Base-by-base conservation (phyloP, 2,888 invertebrate species). In the Hofmannophila pseudospretella region DNA sequence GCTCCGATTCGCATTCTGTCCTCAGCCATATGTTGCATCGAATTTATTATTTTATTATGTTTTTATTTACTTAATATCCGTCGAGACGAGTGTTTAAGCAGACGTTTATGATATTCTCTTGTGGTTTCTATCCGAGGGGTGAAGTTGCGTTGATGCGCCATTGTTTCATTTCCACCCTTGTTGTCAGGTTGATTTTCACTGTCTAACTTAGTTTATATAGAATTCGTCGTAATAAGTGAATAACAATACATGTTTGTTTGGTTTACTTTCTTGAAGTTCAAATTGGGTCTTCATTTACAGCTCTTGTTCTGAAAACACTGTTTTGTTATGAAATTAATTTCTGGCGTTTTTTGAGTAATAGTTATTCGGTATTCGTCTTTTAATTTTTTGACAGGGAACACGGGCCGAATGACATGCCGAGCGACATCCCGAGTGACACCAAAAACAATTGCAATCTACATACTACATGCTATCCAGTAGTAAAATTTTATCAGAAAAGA, bases 31-130 rank as follows among this genome's bases (percentile, higher is more conserved):
- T 86, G 86, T 80, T 81, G 70, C 74, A 45, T 52, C 49, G 76
- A 76, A 84, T 85, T 71, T 76, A 84, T 86, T 82, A 86, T 85
- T 85, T 81, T 76, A 84, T 85, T 81, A 78, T 73, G 76, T 80
- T 84, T 84, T 84, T 84, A 85, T 85, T 85, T 82, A 84, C 71
- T 77, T 69, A 67, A 65, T 65, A 67, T 81, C 82, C 74, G 59
- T 51, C 41, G 79, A 75, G 84, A 80, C 68, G 79, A 77, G 84
- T 84, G 85, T 82, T 86, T 84, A 84, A 86, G 82, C 80, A 70
- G 82, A 77, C 84, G 74, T 84, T 85, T 85, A 85, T 84, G 78
- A 85, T 81, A 84, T 81, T 82, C 81, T 84, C 81, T 53, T 73
- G 86, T 66, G 85, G 85, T 72, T 81, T 76, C 63, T 50, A 45